Percentiles rank a stretch among this genome's conserved stretches.
Conservation (phyloP, 2,888 invertebrate species). For the Euplagia quadripunctaria region DNA sequence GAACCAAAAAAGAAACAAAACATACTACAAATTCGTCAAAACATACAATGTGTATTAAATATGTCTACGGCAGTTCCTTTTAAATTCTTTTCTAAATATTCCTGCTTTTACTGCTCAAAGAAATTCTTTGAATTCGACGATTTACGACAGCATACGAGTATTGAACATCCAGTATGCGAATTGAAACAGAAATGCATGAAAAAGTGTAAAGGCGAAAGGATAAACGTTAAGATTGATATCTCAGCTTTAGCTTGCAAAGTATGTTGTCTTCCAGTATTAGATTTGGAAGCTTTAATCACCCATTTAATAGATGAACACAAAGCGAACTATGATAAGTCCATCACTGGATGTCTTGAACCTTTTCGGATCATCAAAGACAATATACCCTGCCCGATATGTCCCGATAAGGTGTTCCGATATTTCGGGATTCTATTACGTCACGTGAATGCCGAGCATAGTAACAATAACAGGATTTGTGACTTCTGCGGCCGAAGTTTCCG, state of each 20-base stretch:
- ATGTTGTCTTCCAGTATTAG: constrained; percentile 61
- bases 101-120: constrained; percentile 78
- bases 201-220: constrained; percentile 77
- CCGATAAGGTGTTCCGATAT: constrained; percentile 69
- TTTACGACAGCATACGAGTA: constrained; percentile 67
- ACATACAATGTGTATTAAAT: constrained; percentile 77
- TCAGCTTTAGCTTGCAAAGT: constrained; percentile 71
- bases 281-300: constrained; percentile 70
- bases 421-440: constrained; percentile 75
- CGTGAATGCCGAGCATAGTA: constrained; percentile 76
- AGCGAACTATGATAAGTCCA: constrained; percentile 73
- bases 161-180: constrained; percentile 75
- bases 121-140: constrained; percentile 76
- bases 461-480: constrained; percentile 79
- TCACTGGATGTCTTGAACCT: constrained; percentile 72
- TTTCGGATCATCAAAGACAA: constrained; percentile 76
- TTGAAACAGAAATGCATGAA: constrained; percentile 74
- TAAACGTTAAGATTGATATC: constrained; percentile 75
- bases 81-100: constrained; percentile 75
- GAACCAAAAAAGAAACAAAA: constrained; percentile 68
- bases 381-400: constrained; percentile 75
- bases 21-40: constrained; percentile 70
- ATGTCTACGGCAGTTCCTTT: constrained; percentile 81
- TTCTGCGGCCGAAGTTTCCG: constrained; percentile 78
- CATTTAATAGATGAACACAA: constrained; percentile 73